Evolutionary conservation across 1,140 invertebrate genomes (phyloP).

Genomic region (Aporrectodea caliginosa): DNA sequence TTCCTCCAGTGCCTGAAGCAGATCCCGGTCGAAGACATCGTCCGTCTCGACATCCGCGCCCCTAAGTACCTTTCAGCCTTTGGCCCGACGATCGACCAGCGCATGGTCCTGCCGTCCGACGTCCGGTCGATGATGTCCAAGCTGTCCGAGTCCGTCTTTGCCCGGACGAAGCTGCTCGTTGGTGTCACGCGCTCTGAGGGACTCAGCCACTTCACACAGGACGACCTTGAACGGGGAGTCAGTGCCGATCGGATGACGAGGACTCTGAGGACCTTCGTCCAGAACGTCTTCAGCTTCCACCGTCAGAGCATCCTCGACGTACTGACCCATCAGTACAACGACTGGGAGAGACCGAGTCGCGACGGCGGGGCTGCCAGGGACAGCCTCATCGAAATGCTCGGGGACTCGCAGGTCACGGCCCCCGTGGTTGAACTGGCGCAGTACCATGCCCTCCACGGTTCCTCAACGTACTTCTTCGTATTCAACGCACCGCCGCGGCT

Average conservation of each 20-base stretch:
- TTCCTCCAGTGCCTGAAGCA: constrained; percentile 74
- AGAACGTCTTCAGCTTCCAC: constrained; percentile 81
- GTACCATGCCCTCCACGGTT: constrained; percentile 58
- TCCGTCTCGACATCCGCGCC: constrained; percentile 64
- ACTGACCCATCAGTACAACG: constrained; percentile 93
- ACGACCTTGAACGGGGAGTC: constrained; percentile 87
- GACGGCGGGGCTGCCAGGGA: constrained; percentile 89
- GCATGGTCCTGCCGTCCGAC: constrained; percentile 38
- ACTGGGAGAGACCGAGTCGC: constrained; percentile 77
- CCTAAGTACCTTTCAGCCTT: constrained; percentile 63
- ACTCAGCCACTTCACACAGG: constrained; percentile 79
- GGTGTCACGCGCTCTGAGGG: constrained; percentile 89
- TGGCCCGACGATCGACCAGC: constrained; percentile 68
- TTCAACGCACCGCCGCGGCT: constrained; percentile 91
- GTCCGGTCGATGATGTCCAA: constrained; percentile 31
- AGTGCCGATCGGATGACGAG: background rate
- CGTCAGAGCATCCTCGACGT: constrained; percentile 95
- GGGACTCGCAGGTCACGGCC: constrained; percentile 69
- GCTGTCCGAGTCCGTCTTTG: constrained; percentile 13
- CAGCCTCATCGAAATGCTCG: constrained; percentile 82
- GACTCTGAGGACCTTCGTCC: constrained; percentile 76
- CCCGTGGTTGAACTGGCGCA: constrained; percentile 76
- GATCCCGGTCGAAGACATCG: constrained; percentile 71
- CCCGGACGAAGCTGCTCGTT: constrained; percentile 74
- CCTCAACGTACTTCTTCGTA: constrained; percentile 59